phyloP scores from a whole-genome alignment of 2,113 vertebrate genomes.

The Chrysochloris asiatica region DNA sequence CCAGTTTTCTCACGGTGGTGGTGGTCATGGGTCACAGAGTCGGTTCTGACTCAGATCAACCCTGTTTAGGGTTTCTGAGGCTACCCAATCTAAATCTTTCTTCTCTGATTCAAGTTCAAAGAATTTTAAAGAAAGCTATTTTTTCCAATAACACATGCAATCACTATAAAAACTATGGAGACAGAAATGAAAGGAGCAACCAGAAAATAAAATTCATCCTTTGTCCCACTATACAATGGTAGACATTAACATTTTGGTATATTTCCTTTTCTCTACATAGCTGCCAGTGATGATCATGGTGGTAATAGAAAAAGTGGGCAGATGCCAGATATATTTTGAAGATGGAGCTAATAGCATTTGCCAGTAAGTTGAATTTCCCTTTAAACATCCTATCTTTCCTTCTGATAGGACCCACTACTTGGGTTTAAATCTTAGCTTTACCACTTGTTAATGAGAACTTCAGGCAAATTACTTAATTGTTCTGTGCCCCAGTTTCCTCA shows the following conservation, averaged over 20 bases:
- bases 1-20: not conserved
- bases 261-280: slow-evolving; percentile 8
- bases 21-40: too few species aligned
- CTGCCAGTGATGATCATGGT: not conserved
- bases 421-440: slow-evolving; percentile 11
- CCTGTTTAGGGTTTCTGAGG: too few species aligned
- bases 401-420: not conserved
- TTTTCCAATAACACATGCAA: not conserved
- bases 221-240: not conserved
- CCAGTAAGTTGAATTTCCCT: not conserved
- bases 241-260: not conserved
- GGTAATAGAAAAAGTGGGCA: not conserved
- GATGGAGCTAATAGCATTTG: not conserved
- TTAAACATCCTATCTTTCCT: not conserved
- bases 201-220: slow-evolving; percentile 8
- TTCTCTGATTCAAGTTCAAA: slow-evolving; percentile 48
- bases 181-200: slow-evolving; percentile 20
- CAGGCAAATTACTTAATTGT: not conserved
- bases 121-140: slow-evolving; percentile 7
- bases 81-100: slow-evolving; percentile 1
- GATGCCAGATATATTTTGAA: not conserved
- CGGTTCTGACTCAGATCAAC: too few species aligned
- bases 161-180: not conserved
- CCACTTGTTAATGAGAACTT: not conserved
- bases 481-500: too few species aligned